A percentile compares a stretch with the other conserved stretches of the same genome.
Conservation (phyloP, 92 coral and sea anemone species). For the Actinostola sp. region DNA sequence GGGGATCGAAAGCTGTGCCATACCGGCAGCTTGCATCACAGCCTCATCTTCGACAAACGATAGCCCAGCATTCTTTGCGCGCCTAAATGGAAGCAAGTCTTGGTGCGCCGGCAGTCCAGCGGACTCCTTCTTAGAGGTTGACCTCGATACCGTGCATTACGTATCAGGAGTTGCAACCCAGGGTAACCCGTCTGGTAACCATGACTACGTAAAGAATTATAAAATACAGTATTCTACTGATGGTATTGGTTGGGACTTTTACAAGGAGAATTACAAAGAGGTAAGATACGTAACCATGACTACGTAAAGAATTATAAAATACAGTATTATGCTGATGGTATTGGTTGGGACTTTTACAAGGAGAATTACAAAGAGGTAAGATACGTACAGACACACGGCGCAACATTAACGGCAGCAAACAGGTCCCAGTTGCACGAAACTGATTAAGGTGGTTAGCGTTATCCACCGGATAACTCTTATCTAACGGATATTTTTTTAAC, state of each 20-base stretch:
- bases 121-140: slow-evolving; percentile 60
- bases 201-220: slow-evolving; percentile 60
- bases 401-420: too few relatives aligned
- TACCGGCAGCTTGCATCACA: slow-evolving; percentile 52
- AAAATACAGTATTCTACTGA: slow-evolving; percentile 56
- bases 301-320: slow-evolving; percentile 11
- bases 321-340: slow-evolving; percentile 56
- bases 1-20: slow-evolving; percentile 50
- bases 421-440: too few relatives aligned
- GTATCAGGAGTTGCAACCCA: slow-evolving; percentile 68
- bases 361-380: slow-evolving; percentile 43
- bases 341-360: slow-evolving; percentile 50
- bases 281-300: slow-evolving; percentile 18
- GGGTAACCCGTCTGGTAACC: slow-evolving; percentile 66
- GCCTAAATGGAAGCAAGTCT: slow-evolving; percentile 50
- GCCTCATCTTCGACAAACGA: slow-evolving; percentile 62
- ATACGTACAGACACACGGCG: too few relatives aligned
- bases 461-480: too few relatives aligned
- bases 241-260: slow-evolving; percentile 55
- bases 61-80: slow-evolving; percentile 65
- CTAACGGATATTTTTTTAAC: too few relatives aligned
- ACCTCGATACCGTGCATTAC: slow-evolving; percentile 51
- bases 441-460: too few relatives aligned
- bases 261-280: slow-evolving; percentile 41
- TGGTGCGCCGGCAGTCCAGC: slow-evolving; percentile 66